Percentiles rank a stretch among this genome's conserved stretches.
Evolutionary conservation across 2,797 vertebrate species (phyloP).

Genomic region (Mionectes olivaceus): DNA sequence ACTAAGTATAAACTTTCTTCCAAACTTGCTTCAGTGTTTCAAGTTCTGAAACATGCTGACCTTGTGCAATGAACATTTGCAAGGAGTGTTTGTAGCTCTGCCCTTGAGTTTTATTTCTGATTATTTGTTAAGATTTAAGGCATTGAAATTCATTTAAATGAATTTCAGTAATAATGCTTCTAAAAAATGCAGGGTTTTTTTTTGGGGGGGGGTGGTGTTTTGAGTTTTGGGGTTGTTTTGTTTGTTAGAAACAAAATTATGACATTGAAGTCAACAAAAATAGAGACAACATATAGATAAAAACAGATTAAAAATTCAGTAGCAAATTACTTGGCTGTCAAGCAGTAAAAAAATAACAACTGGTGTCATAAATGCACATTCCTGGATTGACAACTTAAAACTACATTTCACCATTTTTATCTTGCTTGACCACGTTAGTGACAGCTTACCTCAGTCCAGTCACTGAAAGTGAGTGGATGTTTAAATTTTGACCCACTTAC

Average conservation of each 20-base stretch:
- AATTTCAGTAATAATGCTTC: background rate
- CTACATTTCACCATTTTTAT: background rate
- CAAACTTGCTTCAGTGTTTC: conserved; percentile 33
- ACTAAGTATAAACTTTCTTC: background rate
- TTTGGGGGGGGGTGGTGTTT: background rate
- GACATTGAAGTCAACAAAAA: background rate
- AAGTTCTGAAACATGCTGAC: conserved; percentile 29
- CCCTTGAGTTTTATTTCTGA: conserved; percentile 23
- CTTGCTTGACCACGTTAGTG: background rate
- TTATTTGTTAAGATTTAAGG: background rate
- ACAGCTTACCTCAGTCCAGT: background rate
- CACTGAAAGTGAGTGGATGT: background rate
- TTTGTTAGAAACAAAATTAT: background rate
- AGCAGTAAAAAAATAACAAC: background rate
- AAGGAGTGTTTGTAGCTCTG: background rate
- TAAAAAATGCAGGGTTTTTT: background rate
- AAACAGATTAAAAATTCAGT: background rate
- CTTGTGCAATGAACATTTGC: background rate
- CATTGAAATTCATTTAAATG: background rate
- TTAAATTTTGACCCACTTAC: background rate
- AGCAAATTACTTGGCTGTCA: background rate
- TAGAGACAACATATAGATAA: background rate
- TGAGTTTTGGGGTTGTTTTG: background rate
- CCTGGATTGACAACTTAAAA: background rate
- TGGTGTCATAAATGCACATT: background rate